Conservation (phyloP, 2,888 invertebrate species). For the Macrosoma leucophasiata region DNA sequence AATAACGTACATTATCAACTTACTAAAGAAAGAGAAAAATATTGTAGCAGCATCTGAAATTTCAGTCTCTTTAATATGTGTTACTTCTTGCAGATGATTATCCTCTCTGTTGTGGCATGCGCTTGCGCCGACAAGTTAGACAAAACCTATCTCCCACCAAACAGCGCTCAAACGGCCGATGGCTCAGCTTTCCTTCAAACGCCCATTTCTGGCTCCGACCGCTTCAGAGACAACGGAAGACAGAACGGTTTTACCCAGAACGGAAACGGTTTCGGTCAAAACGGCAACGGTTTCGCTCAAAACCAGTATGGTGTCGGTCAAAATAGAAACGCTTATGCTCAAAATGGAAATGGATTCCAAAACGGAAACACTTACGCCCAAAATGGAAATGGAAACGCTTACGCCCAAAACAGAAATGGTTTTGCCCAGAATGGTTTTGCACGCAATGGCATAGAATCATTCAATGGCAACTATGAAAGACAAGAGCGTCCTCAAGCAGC, state of each 20-base stretch:
- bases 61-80: no score
- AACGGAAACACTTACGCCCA: no score
- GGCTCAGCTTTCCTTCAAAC: slow-evolving; percentile 49
- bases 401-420: slow-evolving; percentile 26
- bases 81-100: slow-evolving; percentile 50
- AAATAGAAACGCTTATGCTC: slow-evolving; percentile 27
- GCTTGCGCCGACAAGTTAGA: slow-evolving; percentile 53
- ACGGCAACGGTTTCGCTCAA: slow-evolving; percentile 20
- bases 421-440: slow-evolving; percentile 24
- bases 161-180: slow-evolving; percentile 41
- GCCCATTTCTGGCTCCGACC: slow-evolving; percentile 30
- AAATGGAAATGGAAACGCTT: slow-evolving; percentile 15
- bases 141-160: slow-evolving; percentile 57
- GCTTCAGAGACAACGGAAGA: slow-evolving; percentile 13
- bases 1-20: no score
- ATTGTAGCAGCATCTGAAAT: no score
- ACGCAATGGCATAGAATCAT: no score
- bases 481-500: slow-evolving; percentile 56
- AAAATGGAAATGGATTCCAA: no score
- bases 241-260: slow-evolving; percentile 7
- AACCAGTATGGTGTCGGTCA: slow-evolving; percentile 26
- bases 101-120: slow-evolving; percentile 43
- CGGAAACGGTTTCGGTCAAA: slow-evolving; percentile 4
- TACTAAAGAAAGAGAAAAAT: no score
- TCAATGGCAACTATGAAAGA: slow-evolving; percentile 22